Evolutionary conservation across 92 coral and sea anemone species (phyloP).

Genomic region (Nematostella vectensis): DNA sequence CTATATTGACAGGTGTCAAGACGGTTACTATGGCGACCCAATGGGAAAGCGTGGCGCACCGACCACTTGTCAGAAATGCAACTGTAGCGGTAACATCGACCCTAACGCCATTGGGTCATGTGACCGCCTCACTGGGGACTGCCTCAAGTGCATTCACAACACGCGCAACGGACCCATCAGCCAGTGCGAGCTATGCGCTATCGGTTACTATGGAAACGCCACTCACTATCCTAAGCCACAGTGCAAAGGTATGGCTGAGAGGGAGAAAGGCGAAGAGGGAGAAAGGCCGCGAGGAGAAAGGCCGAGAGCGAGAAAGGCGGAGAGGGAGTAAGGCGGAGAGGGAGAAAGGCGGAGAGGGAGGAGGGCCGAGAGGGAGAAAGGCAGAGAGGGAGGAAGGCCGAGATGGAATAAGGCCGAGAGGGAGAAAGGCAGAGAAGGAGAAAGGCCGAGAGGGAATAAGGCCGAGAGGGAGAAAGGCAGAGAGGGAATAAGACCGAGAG

Average conservation of each 20-base stretch:
- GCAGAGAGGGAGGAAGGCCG: too few species aligned
- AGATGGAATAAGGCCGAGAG: too few species aligned
- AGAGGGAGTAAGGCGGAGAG: too few species aligned
- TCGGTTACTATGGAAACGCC: conserved; percentile 92
- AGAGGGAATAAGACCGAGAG: too few species aligned
- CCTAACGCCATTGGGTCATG: conserved; percentile 88
- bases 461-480: too few species aligned
- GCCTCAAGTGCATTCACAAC: conserved; percentile 85
- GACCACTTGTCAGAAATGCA: conserved; percentile 69
- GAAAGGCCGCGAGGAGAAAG: too few species aligned
- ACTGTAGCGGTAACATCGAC: conserved; percentile 96
- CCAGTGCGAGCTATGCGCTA: conserved; percentile 75
- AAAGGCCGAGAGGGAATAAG: too few species aligned
- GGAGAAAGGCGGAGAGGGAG: too few species aligned
- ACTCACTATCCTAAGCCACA: conserved; percentile 90
- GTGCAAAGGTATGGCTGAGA: conserved; percentile 64
- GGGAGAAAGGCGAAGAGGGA: too few species aligned
- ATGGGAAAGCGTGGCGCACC: conserved; percentile 57
- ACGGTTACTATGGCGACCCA: conserved; percentile 96
- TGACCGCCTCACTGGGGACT: conserved; percentile 75
- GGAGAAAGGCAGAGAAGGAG: too few species aligned
- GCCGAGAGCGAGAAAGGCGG: not conserved
- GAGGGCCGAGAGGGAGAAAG: too few species aligned
- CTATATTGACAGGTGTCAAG: conserved; percentile 44
- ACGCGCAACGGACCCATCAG: conserved; percentile 76